These are phyloP conservation scores for Dicerorhinus sumatrensis DNA, from an alignment of 2,113 vertebrate genomes.

Conservation along the genomic window DNA sequence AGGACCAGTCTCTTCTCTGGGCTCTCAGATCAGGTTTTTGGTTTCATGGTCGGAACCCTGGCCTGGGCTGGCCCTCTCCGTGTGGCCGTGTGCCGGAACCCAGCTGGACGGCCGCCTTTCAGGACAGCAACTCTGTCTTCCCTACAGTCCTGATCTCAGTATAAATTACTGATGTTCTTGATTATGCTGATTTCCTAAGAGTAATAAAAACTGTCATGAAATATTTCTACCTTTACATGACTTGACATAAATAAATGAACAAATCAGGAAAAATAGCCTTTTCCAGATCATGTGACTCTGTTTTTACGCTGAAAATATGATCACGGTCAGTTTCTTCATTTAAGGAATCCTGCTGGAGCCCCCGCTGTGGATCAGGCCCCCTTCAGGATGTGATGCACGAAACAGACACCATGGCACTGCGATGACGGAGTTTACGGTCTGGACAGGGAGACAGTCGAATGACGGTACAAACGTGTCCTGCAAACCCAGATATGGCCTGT, in stretches of 20 bases:
- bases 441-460: not conserved
- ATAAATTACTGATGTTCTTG: not conserved
- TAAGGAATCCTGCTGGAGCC: not conserved
- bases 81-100: too few relatives aligned
- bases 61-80: too few relatives aligned
- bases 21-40: not conserved
- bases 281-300: not conserved
- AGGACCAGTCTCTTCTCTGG: not conserved
- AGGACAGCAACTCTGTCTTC: not conserved
- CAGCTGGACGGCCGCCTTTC: not conserved
- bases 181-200: not conserved
- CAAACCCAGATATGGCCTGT: too few relatives aligned
- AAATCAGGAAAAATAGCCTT: not conserved
- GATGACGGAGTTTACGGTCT: not conserved
- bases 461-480: rapidly evolving
- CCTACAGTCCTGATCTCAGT: not conserved
- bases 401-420: rapidly evolving
- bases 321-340: not conserved
- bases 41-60: not conserved
- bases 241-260: not conserved
- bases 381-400: not conserved
- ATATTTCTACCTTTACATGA: not conserved
- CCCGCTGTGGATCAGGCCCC: not conserved
- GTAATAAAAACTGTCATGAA: not conserved
- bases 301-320: not conserved